Evolutionary conservation across 1,140 invertebrate species (phyloP), one percentile per base, ranked within the genome.

Genomic region (Macrostomum lignano): DNA sequence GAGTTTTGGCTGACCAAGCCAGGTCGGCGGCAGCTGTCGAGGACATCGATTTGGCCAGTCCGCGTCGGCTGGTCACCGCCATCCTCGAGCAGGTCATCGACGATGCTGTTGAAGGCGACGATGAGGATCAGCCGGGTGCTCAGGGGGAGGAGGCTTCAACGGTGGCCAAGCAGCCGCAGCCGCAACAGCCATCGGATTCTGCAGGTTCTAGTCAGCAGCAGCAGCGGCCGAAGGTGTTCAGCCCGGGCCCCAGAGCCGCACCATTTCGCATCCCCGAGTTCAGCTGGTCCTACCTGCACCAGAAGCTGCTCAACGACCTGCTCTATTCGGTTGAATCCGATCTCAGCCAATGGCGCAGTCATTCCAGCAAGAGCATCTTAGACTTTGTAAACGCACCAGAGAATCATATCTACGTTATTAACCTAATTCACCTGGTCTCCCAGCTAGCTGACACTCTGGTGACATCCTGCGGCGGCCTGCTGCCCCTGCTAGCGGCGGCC

Each of bases 221-320:
- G 11, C 21, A 36, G 7, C 40, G 36, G 34, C 65, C 74, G 36
- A 74, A 76, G 25, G 78, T 84, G 69, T 88, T 88, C 53, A 86
- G 74, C 53, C 76, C 81, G 26, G 81, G 81, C 9, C 81, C 82
- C 10, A 74, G 81, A 13, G 68, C 79, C 43, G 84, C 86, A 15
- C 81, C 86, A 1, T 96, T 96, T 60, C 69, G 88, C 42, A 96
- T 96, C 53, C 88, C 88, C 20, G 88, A 96, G 61, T 98, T 98
- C 60, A 32, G 33, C 33, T 99, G 91, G 88, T 96, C 88, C 3
- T 77, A 81, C 51, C 82, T 98, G 42, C 91, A 98, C 61, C 81
- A 96, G 56, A 65, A 81, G 40, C 61, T 98, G 36, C 62, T 98
- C 2, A 86, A 82, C 9, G 88, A 98, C 63, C 72, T 98, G 14